These are phyloP conservation scores for Camponotus pennsylvanicus DNA, from an alignment of 1,140 invertebrate species.

Conservation along the genomic window DNA sequence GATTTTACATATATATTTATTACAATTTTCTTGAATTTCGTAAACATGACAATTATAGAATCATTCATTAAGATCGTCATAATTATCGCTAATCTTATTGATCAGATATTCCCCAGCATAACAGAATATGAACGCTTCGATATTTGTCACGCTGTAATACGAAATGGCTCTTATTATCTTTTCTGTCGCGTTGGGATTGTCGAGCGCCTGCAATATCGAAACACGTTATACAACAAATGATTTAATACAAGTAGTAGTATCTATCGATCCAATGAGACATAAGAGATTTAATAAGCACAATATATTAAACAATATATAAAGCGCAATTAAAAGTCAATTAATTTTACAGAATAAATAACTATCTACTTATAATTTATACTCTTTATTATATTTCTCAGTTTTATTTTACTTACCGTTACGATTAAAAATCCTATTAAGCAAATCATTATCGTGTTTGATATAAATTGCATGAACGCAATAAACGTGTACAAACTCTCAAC, in stretches of 20 bases:
- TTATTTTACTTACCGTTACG: background rate
- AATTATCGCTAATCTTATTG: background rate
- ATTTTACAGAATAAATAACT: slow-evolving; percentile 2
- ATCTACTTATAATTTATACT: background rate
- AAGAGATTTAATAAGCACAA: no score
- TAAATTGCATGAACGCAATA: background rate
- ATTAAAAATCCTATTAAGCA: slow-evolving; percentile 19
- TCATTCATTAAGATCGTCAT: background rate
- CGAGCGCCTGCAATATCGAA: slow-evolving; percentile 29
- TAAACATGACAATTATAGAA: background rate
- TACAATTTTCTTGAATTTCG: slow-evolving; percentile 5
- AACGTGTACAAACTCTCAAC: background rate
- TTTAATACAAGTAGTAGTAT: background rate
- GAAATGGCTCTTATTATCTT: slow-evolving; percentile 21
- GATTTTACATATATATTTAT: background rate
- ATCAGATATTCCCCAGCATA: slow-evolving; percentile 57
- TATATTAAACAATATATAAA: no score
- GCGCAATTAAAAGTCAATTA: background rate
- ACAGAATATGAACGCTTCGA: slow-evolving; percentile 57
- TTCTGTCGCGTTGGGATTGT: background rate
- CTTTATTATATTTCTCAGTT: background rate
- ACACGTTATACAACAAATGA: no score
- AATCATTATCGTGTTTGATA: slow-evolving; percentile 7
- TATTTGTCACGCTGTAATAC: slow-evolving; percentile 36
- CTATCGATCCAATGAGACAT: background rate